These are phyloP conservation scores for Halichoeres trimaculatus DNA, from an alignment of 2,113 vertebrate genomes.

Conservation along the genomic window DNA sequence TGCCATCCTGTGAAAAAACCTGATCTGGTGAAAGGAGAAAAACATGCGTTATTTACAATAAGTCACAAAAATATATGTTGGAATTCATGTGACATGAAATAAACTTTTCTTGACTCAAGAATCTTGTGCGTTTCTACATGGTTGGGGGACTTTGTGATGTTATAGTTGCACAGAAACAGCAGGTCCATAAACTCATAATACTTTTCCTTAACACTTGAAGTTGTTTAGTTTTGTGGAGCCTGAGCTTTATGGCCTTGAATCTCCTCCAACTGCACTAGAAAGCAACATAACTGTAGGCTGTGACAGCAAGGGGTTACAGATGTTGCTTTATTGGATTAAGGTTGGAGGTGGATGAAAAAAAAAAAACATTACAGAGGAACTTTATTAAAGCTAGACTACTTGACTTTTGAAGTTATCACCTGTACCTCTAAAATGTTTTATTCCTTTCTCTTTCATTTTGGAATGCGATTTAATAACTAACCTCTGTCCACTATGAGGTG, in stretches of 20 bases:
- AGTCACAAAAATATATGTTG: slow-evolving; percentile 1
- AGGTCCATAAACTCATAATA: background rate
- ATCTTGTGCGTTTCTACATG: slow-evolving; percentile 1
- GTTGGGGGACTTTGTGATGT: background rate
- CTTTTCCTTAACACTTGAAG: background rate
- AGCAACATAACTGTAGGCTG: background rate
- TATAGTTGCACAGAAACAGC: background rate
- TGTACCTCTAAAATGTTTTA: too few relatives aligned
- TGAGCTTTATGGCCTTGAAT: background rate
- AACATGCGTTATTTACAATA: background rate
- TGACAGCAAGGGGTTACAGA: too few relatives aligned
- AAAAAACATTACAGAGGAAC: too few relatives aligned
- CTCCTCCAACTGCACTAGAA: background rate
- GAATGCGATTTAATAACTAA: too few relatives aligned
- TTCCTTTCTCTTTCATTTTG: too few relatives aligned
- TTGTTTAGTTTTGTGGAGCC: background rate
- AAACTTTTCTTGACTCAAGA: slow-evolving; percentile 6
- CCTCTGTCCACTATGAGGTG: too few relatives aligned
- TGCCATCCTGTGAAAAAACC: slow-evolving; percentile 7
- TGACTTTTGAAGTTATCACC: too few relatives aligned
- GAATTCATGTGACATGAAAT: slow-evolving; percentile 46
- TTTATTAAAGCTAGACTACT: too few relatives aligned
- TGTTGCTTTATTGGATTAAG: too few relatives aligned
- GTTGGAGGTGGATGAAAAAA: too few relatives aligned
- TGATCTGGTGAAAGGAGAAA: background rate